These are phyloP conservation scores for Porites rus DNA, from an alignment of 92 coral and sea anemone genomes.

Conservation along the genomic window DNA sequence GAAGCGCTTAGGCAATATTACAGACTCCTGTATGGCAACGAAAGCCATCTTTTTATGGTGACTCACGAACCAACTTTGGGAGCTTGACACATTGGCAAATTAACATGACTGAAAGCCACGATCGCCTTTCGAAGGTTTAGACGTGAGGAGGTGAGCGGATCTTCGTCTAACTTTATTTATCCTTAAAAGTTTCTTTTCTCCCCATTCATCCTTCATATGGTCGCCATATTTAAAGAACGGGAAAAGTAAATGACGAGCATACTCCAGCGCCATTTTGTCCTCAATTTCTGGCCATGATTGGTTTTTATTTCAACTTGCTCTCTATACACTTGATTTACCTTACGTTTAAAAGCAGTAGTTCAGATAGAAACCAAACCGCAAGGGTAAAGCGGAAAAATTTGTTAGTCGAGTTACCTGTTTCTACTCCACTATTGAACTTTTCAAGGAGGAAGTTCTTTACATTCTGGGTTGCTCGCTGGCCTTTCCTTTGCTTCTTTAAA, in stretches of 20 bases:
- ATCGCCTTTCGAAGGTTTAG: too few relatives aligned
- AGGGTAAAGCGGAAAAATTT: neutral
- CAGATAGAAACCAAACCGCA: constrained; percentile 16
- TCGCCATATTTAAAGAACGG: too few relatives aligned
- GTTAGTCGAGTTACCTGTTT: constrained; percentile 16
- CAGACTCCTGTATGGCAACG: neutral
- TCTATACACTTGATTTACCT: constrained; percentile 8
- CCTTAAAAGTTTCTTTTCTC: too few relatives aligned
- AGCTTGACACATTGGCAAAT: too few relatives aligned
- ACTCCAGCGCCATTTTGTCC: too few relatives aligned
- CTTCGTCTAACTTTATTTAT: too few relatives aligned
- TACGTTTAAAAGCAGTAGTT: neutral
- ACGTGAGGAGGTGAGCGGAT: too few relatives aligned
- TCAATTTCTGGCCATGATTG: too few relatives aligned
- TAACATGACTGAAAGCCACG: too few relatives aligned
- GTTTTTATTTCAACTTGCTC: neutral
- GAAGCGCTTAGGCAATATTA: too few relatives aligned
- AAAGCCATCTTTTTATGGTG: neutral
- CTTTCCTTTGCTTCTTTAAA: constrained; percentile 14
- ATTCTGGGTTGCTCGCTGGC: constrained; percentile 25
- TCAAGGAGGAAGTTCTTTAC: neutral
- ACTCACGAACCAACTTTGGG: neutral
- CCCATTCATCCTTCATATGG: too few relatives aligned
- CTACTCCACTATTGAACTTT: constrained; percentile 16
- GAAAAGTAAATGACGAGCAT: too few relatives aligned